These are phyloP conservation scores for Cavia aperea DNA, from an alignment of 2,113 vertebrate species.

Conservation along the genomic window DNA sequence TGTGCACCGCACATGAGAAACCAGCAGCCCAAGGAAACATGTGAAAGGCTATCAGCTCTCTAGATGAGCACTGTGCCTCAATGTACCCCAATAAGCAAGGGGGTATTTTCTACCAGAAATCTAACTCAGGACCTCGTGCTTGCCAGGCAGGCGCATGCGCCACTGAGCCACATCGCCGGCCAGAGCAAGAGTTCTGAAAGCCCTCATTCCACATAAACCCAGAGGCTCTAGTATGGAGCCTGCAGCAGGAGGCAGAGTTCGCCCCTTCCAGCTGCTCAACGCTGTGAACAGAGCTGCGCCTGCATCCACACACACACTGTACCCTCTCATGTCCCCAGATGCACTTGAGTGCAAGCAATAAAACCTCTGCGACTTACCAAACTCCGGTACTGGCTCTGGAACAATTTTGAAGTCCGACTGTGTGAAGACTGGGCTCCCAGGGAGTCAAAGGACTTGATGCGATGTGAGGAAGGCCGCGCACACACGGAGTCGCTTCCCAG, in stretches of 20 bases:
- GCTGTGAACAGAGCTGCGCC: rapidly evolving
- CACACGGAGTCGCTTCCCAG: constrained; percentile 96
- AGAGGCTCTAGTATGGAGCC: neutral
- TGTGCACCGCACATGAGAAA: neutral
- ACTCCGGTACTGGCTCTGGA: constrained; percentile 96
- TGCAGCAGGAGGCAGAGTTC: neutral
- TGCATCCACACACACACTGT: neutral
- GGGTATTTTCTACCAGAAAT: too few relatives aligned
- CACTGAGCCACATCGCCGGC: too few relatives aligned
- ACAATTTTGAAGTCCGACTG: constrained; percentile 89
- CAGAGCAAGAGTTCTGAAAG: neutral
- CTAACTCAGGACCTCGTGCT: too few relatives aligned
- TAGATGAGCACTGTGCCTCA: neutral
- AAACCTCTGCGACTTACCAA: constrained; percentile 82
- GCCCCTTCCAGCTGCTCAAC: rapidly evolving
- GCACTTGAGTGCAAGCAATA: neutral
- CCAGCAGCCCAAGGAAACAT: rapidly evolving
- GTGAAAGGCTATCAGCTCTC: neutral
- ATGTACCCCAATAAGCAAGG: neutral
- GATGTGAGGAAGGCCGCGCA: constrained; percentile 88
- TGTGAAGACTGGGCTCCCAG: constrained; percentile 89
- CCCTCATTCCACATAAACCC: neutral
- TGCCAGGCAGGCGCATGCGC: too few relatives aligned
- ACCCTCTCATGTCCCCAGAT: neutral
- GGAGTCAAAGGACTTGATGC: constrained; percentile 96